phyloP scores from a whole-genome alignment of 2,113 vertebrate species.

The Cebidichthys violaceus region DNA sequence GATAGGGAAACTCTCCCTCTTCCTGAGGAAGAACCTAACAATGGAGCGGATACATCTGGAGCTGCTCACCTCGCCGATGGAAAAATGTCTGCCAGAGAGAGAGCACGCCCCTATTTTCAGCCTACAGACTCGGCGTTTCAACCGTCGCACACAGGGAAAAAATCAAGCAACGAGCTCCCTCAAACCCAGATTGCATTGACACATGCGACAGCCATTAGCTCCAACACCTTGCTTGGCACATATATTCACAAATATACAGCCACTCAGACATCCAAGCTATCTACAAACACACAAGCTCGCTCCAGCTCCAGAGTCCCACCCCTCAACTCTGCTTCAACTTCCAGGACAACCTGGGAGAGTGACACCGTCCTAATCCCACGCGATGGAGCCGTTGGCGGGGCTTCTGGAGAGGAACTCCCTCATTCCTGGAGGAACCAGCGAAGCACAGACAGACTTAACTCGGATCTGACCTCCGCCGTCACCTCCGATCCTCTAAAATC shows the following conservation, averaged over 20 bases:
- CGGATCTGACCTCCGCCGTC: constrained; percentile 25
- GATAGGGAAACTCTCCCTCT: constrained; percentile 77
- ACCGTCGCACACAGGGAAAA: constrained; percentile 7
- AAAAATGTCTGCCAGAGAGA: constrained; percentile 23
- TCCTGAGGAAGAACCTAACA: constrained; percentile 85
- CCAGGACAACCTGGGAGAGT: constrained; percentile 15
- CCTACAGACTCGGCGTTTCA: constrained; percentile 13
- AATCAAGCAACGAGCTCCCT: neutral
- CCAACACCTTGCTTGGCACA: neutral
- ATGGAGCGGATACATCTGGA: constrained; percentile 84
- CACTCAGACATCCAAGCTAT: constrained; percentile 12
- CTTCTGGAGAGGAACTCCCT: neutral
- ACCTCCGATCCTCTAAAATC: constrained; percentile 45
- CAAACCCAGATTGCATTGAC: constrained; percentile 16
- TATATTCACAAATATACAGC: neutral
- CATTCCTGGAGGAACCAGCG: constrained; percentile 48
- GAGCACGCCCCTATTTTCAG: constrained; percentile 61
- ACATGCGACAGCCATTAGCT: neutral
- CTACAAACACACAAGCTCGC: constrained; percentile 1
- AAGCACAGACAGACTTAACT: constrained; percentile 32
- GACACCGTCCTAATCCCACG: neutral
- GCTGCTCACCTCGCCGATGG: constrained; percentile 43
- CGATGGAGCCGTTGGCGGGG: constrained; percentile 10
- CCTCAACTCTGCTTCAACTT: neutral
- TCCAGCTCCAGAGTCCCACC: neutral